These are phyloP conservation scores for Diadumene lineata DNA, from an alignment of 92 coral and sea anemone genomes.

Conservation along the genomic window DNA sequence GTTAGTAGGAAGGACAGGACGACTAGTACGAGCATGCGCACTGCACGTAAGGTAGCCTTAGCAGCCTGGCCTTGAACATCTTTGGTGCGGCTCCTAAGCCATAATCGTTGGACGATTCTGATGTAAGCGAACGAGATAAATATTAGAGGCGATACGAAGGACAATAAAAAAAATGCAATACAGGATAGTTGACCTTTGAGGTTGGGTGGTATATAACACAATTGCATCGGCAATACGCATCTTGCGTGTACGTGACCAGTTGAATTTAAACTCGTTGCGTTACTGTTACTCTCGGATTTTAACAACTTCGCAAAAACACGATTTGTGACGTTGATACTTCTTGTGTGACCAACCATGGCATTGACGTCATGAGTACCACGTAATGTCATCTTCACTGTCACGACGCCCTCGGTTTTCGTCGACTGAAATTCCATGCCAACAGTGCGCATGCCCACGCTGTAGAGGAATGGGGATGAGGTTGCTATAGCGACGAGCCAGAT, in stretches of 20 bases:
- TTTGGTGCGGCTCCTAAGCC: conserved; percentile 33
- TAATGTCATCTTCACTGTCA: conserved; percentile 3
- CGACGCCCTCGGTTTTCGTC: neutral
- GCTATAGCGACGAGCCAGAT: conserved; percentile 28
- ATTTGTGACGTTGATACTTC: neutral
- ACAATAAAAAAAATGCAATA: conserved; percentile 13
- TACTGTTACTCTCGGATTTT: no score
- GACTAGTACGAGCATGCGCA: conserved; percentile 51
- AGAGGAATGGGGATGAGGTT: conserved; percentile 39
- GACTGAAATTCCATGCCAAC: conserved; percentile 20
- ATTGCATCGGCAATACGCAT: conserved; percentile 30
- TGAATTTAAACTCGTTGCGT: conserved; percentile 19
- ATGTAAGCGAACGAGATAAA: conserved; percentile 31
- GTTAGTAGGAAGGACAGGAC: conserved; percentile 35
- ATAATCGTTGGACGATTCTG: conserved; percentile 31
- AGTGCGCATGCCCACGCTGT: conserved; percentile 24
- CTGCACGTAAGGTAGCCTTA: conserved; percentile 42
- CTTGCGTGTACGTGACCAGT: conserved; percentile 12
- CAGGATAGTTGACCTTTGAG: conserved; percentile 29
- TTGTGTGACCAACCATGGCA: neutral
- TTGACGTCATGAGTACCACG: neutral
- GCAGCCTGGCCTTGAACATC: conserved; percentile 40
- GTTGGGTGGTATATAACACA: conserved; percentile 37
- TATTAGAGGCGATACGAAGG: conserved; percentile 26
- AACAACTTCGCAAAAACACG: neutral